Evolutionary conservation across 2,113 vertebrate genomes (phyloP), one percentile per base, ranked within the genome.

Genomic region (Odobenus rosmarus): DNA sequence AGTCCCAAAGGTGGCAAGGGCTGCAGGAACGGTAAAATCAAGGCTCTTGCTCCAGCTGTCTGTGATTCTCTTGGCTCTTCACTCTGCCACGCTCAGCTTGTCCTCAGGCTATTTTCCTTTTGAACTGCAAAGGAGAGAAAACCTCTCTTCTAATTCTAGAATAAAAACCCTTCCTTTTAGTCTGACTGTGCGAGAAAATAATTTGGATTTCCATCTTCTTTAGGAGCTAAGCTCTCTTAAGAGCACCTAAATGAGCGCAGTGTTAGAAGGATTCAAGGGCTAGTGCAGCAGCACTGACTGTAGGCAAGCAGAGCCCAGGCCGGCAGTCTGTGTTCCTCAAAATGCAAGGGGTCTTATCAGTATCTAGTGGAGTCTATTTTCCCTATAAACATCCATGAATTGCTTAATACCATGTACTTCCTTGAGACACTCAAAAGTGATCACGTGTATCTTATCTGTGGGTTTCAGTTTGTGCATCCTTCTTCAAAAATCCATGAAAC

Each of bases 401-500:
- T 33, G 1, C 97, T 97, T 88, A 93, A 95, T 91, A 92, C 39
- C 90, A n/a, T 1, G 81, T n/a, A 76, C 1, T 0, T 92, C 77
- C 3, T 62, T 83, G 81, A 93, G 84, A 95, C 51, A 12, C 1
- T 86, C 84, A 55, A 76, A 83, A 72, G 85, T 0, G 71, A 94
- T 77, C 0, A 0, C 83, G 53, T 84, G 10, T 89, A 94, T 76
- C 88, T 93, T 97, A 94, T 49, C 97, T 53, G 90, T 53, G 72
- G 82, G 61, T 90, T 90, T 97, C 89, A 84, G 92, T 74, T 67
- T 81, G 93, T 46, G 96, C 5, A 90, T 18, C 82, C 91, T 98
- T 90, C 96, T 89, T 96, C 79, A 95, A 96, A 97, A 95, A 98
- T 87, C 74, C 95, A 94, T 57, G 83, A 82, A 91, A 80, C 69